Base-by-base conservation (phyloP, 2,797 vertebrate species). In the Sarcophilus harrisii region DNA sequence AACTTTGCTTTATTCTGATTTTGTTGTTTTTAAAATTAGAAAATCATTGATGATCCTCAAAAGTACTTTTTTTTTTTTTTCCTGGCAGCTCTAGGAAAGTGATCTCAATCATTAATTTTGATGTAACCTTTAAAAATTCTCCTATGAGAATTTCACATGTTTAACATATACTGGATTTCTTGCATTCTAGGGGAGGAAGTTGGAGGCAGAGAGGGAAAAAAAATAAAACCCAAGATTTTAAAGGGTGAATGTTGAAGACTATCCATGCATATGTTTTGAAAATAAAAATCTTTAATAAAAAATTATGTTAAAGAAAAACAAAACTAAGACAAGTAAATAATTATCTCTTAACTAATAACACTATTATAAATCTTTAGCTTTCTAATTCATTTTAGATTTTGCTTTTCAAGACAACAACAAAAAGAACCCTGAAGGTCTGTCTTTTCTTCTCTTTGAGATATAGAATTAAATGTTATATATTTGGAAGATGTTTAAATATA, bases 1-100 rank as follows among this genome's bases (percentile, higher is more conserved):
- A 87, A 55, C 93, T 96, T 91, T 92, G 94, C 4, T 10, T 95
- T 87, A 90, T 93, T 58, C 57, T 89, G n/a, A 95, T 92, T 32
- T 9, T 9, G 49, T 49, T 49, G 49, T 90, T 59, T 94, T 59
- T 66, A 16, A 24, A 57, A 18, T n/a, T 66, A n/a, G 3, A 66
- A 6, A 66, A 66, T 3, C 32, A 29, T 6, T 13, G n/a, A 5
- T 13, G n/a, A 5, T 0, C 13, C 32, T 58, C 38, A 92, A 24
- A 81, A 21, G 1, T 45, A 59, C 38, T 52, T 18, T 87, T 21
- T 18, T 54, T 21, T 18, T 54, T 11, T 55, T 55, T 11, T 58
- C 73, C 32, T 90, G 2, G 29, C 5, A 89, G 24, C 0, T 92
- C 0, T 21, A 54, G 58, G 29, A 93, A 32, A 89, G 57, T 13